phyloP scores from a whole-genome alignment of 1,140 invertebrate genomes.

The Anoplophora glabripennis region DNA sequence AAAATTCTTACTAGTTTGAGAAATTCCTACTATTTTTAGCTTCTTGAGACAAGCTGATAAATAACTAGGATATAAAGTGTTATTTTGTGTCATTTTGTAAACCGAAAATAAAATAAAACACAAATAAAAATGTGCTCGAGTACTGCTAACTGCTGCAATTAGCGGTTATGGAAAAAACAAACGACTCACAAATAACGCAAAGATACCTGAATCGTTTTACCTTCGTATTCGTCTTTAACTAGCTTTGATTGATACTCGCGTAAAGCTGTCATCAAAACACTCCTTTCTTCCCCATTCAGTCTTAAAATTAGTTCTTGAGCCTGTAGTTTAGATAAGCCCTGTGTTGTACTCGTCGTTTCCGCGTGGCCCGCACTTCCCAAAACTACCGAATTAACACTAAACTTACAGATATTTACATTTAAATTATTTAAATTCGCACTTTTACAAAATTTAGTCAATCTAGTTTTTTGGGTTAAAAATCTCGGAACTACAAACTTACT shows the following conservation, averaged over 20 bases:
- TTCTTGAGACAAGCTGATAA: too few relatives aligned
- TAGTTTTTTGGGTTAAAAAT: constrained; percentile 16
- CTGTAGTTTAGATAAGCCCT: constrained; percentile 62
- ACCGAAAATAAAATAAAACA: too few relatives aligned
- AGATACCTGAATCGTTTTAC: constrained; percentile 49
- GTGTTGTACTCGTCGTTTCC: constrained; percentile 45
- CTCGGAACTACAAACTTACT: constrained; percentile 19
- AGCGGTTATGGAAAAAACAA: too few relatives aligned
- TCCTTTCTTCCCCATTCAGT: constrained; percentile 66
- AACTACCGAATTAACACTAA: constrained; percentile 24
- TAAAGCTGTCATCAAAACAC: constrained; percentile 60
- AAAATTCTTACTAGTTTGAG: too few relatives aligned
- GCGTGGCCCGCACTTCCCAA: constrained; percentile 41
- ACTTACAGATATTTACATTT: constrained; percentile 16
- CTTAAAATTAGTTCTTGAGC: constrained; percentile 66
- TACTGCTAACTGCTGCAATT: too few relatives aligned
- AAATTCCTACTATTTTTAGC: too few relatives aligned
- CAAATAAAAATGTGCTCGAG: too few relatives aligned
- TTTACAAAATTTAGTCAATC: constrained; percentile 25
- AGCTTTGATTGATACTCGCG: constrained; percentile 69
- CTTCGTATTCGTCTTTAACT: constrained; percentile 70
- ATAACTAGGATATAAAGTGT: too few relatives aligned
- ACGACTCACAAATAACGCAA: too few relatives aligned
- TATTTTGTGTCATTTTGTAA: too few relatives aligned
- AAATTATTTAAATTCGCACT: constrained; percentile 4